Evolutionary conservation across 2,797 vertebrate genomes (phyloP).

Genomic region (Acropternis orthonyx): DNA sequence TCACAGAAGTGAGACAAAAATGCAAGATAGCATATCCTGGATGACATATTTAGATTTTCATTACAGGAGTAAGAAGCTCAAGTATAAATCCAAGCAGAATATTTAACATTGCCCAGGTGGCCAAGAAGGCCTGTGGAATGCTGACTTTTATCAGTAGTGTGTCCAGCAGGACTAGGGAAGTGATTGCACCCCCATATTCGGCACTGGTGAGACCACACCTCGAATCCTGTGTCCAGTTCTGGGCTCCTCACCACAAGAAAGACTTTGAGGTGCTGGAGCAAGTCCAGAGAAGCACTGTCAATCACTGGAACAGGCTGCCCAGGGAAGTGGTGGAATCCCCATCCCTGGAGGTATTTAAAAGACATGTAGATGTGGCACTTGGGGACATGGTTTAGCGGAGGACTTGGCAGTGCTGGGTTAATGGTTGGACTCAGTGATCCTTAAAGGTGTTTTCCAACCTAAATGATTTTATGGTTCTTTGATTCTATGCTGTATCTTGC

Average conservation of each 20-base stretch:
- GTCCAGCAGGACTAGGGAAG: neutral
- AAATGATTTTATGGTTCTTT: neutral
- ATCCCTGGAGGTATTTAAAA: neutral
- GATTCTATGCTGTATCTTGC: neutral
- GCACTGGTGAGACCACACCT: neutral
- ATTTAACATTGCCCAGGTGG: neutral
- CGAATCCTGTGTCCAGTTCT: neutral
- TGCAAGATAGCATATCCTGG: neutral
- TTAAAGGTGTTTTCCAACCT: neutral
- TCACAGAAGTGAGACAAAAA: neutral
- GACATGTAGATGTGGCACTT: neutral
- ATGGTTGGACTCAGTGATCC: neutral
- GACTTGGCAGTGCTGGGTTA: neutral
- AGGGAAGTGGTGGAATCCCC: neutral
- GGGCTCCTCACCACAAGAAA: neutral
- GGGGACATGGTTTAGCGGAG: neutral
- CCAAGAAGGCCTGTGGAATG: neutral
- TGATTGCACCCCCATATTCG: accelerated
- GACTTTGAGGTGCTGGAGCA: neutral
- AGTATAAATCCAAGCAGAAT: neutral
- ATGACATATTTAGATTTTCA: neutral
- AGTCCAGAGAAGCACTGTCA: neutral
- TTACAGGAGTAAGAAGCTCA: neutral
- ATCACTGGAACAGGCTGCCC: neutral
- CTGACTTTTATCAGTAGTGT: neutral